Base-by-base conservation (phyloP, 2,888 invertebrate species). In the Andrena trimmerana region DNA sequence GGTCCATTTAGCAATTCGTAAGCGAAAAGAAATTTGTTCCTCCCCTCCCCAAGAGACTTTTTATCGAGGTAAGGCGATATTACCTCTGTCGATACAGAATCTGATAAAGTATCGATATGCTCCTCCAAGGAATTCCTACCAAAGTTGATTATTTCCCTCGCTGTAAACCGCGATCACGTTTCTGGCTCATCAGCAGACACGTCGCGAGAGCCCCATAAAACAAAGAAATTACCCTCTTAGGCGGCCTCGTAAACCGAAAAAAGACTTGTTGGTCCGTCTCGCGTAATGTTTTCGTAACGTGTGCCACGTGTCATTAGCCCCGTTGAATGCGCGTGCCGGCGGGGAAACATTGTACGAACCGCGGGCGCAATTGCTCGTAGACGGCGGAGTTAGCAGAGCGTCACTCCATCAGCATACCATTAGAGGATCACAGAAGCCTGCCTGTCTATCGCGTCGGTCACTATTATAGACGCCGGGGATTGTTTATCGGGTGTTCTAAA, bases 371-470 rank as follows among this genome's bases (percentile, higher is more conserved):
- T 87, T 84, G 81, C 67, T 60, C 65, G 72, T 42, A 24, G 20
- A 59, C 54, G 71, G 31, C 70, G 84, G 84, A 88, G 89, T 89
- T 86, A 91, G 89, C 88, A 85, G 90, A 91, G 90, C 91, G 86
- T 91, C 87, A 88, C 90, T 84, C 84, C 77, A 91, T 91, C 91
- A 92, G 86, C 90, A 91, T 91, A 89, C 86, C 83, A 92, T 90
- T 91, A 90, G 68, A 80, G 89, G 85, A 89, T 88, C 90, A 89
- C 85, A 90, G 84, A 13, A 36, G 13, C 33, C 16, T 33, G 70
- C 13, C 79, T 70, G 84, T 69, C 83, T 71, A 80, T 76, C 67
- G 68, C 50, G 68, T 62, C 80, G 78, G 71, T 59, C 50, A 85
- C 74, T 86, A 87, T 90, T 86, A 88, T 78, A 88, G 81, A 73